phyloP scores from a whole-genome alignment of 2,888 invertebrate genomes.

The Zaprionus obscuricornis region DNA sequence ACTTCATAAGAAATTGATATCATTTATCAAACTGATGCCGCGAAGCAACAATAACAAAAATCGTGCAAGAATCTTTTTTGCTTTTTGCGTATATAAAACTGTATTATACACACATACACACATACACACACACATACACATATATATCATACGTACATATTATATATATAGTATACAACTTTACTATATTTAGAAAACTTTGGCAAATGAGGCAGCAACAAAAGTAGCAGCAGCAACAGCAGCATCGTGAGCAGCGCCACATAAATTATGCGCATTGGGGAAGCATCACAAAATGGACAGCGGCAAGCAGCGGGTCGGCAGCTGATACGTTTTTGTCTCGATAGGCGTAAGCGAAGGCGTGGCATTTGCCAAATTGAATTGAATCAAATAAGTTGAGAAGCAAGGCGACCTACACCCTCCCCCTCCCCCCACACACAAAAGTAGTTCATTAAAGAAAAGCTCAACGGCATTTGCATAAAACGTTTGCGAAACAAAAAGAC shows the following conservation, averaged over 20 bases:
- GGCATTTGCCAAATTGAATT: constrained; percentile 67
- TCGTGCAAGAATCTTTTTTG: constrained; percentile 47
- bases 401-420: too few species aligned
- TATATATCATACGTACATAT: not conserved
- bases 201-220: constrained; percentile 64
- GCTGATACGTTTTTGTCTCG: too few species aligned
- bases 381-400: constrained; percentile 47
- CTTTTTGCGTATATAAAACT: constrained; percentile 13
- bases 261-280: constrained; percentile 56
- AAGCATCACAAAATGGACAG: constrained; percentile 17
- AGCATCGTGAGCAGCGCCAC: constrained; percentile 41
- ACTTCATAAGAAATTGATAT: constrained; percentile 75
- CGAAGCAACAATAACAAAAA: constrained; percentile 38
- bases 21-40: constrained; percentile 74
- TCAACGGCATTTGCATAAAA: constrained; percentile 62
- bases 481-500: not conserved
- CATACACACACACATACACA: too few species aligned
- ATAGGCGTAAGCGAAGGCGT: too few species aligned
- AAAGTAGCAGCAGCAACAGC: too few species aligned
- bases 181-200: constrained; percentile 48
- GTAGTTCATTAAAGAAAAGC: constrained; percentile 68
- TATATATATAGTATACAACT: not conserved
- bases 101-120: too few species aligned
- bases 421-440: too few species aligned
- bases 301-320: not conserved